Percentiles rank a stretch among this genome's conserved stretches.
Evolutionary conservation across 1,140 invertebrate species (phyloP).

Genomic region (Gerris buenoi): DNA sequence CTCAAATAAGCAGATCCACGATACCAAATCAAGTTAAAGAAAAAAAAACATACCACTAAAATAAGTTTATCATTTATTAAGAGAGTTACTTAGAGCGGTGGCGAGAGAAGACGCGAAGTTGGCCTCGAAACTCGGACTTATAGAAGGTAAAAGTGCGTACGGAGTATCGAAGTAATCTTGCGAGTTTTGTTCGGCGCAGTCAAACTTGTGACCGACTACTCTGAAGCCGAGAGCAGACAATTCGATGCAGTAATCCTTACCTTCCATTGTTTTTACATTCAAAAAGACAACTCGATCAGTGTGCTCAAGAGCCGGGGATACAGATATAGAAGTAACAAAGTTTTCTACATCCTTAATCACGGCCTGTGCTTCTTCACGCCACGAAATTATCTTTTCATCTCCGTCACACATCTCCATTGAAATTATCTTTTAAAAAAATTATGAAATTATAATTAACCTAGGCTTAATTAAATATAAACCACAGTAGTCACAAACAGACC

Average conservation of each 20-base stretch:
- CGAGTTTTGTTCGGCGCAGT: background rate
- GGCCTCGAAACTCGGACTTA: conserved; percentile 3
- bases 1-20: too few relatives aligned
- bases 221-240: conserved; percentile 7
- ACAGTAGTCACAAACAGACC: too few relatives aligned
- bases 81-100: background rate
- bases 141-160: conserved; percentile 4
- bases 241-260: conserved; percentile 1
- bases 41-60: too few relatives aligned
- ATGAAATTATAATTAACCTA: too few relatives aligned
- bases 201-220: conserved; percentile 4
- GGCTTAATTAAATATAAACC: too few relatives aligned
- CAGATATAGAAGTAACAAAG: background rate
- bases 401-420: background rate
- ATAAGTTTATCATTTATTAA: too few relatives aligned
- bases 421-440: too few relatives aligned
- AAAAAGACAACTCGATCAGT: conserved; percentile 3
- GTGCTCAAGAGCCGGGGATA: background rate
- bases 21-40: too few relatives aligned
- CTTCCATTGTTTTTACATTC: conserved; percentile 4
- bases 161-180: conserved; percentile 10
- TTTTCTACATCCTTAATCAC: conserved; percentile 8
- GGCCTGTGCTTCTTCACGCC: conserved; percentile 9
- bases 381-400: background rate
- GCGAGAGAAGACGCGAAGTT: conserved; percentile 6